Evolutionary conservation across 2,797 vertebrate genomes (phyloP).

Genomic region (Garrulus glandarius): DNA sequence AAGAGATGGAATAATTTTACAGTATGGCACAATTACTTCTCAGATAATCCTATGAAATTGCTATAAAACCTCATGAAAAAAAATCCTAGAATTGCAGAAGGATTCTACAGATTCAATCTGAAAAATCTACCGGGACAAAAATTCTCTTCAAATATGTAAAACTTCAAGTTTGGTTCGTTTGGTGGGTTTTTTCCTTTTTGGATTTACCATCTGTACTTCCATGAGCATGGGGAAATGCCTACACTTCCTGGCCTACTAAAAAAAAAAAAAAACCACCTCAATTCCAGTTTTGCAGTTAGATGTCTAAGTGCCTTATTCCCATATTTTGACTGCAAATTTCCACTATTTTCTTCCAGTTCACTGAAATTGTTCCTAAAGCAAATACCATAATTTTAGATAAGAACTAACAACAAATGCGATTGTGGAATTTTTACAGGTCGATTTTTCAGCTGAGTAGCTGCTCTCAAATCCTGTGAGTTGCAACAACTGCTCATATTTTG

Average conservation of each 20-base stretch:
- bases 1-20: neutral
- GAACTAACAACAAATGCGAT: neutral
- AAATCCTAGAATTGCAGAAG: neutral
- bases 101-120: neutral
- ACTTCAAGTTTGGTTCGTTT: neutral
- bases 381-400: neutral
- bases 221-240: neutral
- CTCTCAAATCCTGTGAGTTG: neutral
- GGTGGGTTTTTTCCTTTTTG: neutral
- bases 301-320: neutral
- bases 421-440: accelerated
- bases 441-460: neutral
- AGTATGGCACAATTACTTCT: neutral
- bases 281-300: neutral
- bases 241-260: neutral
- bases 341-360: neutral
- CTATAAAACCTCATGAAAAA: accelerated
- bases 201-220: neutral
- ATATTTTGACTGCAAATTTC: neutral
- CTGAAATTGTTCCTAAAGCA: neutral
- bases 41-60: neutral
- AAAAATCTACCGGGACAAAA: neutral
- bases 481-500: neutral
- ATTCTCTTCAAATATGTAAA: neutral
- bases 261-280: neutral